Conservation (phyloP, 2,888 invertebrate species). For the Trachelus iudaicus region DNA sequence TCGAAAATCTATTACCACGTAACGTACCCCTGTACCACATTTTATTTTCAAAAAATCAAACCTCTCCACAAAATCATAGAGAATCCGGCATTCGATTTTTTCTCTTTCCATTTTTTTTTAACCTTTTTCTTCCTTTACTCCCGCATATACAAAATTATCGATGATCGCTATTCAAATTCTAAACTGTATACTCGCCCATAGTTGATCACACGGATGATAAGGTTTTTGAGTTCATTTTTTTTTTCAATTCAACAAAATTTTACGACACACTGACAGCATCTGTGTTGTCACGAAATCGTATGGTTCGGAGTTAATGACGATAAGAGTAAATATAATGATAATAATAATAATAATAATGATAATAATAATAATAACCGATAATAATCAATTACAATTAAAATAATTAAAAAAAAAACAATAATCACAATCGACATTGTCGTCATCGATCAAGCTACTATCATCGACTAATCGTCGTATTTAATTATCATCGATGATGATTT, state of each 20-base stretch:
- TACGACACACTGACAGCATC: too few relatives aligned
- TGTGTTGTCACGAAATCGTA: too few relatives aligned
- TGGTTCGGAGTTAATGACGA: not conserved
- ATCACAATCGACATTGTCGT: not conserved
- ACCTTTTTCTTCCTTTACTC: constrained; percentile 9
- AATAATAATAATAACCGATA: constrained; percentile 22
- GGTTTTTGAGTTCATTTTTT: too few relatives aligned
- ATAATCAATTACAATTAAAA: constrained; percentile 7
- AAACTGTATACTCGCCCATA: constrained; percentile 5
- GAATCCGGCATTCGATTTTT: too few relatives aligned
- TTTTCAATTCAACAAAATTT: too few relatives aligned
- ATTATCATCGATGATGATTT: constrained; percentile 18
- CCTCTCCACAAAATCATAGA: not conserved
- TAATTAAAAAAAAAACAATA: constrained; percentile 18
- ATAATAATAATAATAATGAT: constrained; percentile 17
- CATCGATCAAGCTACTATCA: constrained; percentile 16
- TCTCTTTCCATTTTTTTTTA: not conserved
- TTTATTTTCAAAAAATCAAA: too few relatives aligned
- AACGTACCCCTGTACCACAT: too few relatives aligned
- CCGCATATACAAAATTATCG: constrained; percentile 10
- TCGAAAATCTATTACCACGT: too few relatives aligned
- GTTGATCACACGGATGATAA: constrained; percentile 23
- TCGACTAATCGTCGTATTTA: constrained; percentile 22
- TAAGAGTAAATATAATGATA: constrained; percentile 1
- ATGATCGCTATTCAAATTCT: constrained; percentile 14